Conservation (phyloP, 2,113 vertebrate genomes). For the Megaceryle maxima region DNA sequence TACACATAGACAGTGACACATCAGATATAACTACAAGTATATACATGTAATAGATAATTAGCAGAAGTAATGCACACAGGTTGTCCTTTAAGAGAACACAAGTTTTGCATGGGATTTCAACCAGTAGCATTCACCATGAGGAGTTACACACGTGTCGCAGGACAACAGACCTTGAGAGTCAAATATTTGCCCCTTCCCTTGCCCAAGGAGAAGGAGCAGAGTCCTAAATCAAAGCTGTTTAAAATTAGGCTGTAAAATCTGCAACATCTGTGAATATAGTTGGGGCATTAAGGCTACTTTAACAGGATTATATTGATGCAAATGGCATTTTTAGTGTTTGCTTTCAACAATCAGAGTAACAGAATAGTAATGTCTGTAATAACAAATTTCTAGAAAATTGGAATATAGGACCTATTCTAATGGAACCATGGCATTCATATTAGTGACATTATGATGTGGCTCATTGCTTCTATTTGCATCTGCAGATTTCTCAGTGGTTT, state of each 20-base stretch:
- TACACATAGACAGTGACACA: background rate
- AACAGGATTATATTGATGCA: background rate
- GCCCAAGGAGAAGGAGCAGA: background rate
- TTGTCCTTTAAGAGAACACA: background rate
- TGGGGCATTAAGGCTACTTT: background rate
- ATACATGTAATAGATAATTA: background rate
- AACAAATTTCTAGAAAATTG: background rate
- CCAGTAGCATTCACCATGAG: background rate
- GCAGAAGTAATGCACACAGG: background rate
- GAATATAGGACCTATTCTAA: background rate
- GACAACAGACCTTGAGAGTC: background rate
- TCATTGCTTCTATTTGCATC: background rate
- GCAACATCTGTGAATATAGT: background rate
- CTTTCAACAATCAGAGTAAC: background rate
- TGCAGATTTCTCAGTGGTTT: background rate
- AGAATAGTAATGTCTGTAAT: background rate
- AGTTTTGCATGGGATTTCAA: background rate
- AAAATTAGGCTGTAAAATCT: background rate
- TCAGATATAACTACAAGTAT: background rate
- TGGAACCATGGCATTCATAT: background rate
- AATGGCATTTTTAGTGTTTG: background rate
- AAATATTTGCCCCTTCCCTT: background rate
- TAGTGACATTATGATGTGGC: background rate
- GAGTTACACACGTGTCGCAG: background rate
- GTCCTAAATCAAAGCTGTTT: background rate